phyloP scores from a whole-genome alignment of 1,140 invertebrate genomes.

The Magallana gigas region DNA sequence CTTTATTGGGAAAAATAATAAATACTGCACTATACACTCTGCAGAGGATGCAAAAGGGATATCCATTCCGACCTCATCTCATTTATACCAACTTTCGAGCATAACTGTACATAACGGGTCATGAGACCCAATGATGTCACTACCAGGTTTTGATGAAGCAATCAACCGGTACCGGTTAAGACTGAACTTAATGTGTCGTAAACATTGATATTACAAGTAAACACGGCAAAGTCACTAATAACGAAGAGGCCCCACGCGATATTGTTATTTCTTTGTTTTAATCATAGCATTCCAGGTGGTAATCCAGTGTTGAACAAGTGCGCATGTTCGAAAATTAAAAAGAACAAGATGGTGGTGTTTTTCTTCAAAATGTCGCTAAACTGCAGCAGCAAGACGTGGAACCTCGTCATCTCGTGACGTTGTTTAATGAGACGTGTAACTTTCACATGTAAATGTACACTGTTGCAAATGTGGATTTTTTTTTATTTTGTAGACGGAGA shows the following conservation, averaged over 20 bases:
- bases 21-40: conserved; percentile 62
- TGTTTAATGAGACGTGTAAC: conserved; percentile 41
- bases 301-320: background rate
- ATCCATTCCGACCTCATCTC: conserved; percentile 62
- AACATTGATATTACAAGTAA: conserved; percentile 57
- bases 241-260: conserved; percentile 57
- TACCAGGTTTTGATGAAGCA: conserved; percentile 58
- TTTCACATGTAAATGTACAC: conserved; percentile 35
- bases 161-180: conserved; percentile 67
- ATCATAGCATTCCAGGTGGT: conserved; percentile 26
- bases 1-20: conserved; percentile 65
- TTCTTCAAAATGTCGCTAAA: background rate
- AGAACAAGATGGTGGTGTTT: background rate
- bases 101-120: conserved; percentile 44
- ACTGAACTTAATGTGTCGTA: conserved; percentile 49
- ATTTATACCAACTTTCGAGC: conserved; percentile 49
- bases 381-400: conserved; percentile 55
- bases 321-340: conserved; percentile 16
- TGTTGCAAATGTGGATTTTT: conserved; percentile 29
- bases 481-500: conserved; percentile 35
- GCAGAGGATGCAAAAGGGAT: conserved; percentile 65
- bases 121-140: conserved; percentile 34
- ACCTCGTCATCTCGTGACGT: conserved; percentile 41
- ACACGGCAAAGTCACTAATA: conserved; percentile 61
- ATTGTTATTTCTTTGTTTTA: conserved; percentile 40